Evolutionary conservation across 92 coral and sea anemone genomes (phyloP).

Genomic region (Epizoanthus stellaris): DNA sequence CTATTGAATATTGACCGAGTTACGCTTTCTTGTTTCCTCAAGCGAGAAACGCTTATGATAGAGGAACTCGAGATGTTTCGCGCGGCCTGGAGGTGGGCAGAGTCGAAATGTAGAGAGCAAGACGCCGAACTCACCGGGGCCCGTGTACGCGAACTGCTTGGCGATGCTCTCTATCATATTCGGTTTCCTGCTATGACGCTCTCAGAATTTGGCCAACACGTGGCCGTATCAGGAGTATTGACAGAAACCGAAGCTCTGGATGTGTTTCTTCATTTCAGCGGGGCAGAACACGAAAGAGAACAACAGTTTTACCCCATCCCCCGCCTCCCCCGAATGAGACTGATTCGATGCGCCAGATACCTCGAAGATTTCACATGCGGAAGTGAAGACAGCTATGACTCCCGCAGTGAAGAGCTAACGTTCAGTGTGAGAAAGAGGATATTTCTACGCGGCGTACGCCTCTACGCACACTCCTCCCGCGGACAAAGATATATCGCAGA

Average conservation of each 20-base stretch:
- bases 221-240: conserved; percentile 60
- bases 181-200: conserved; percentile 74
- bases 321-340: conserved; percentile 40
- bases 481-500: conserved; percentile 18
- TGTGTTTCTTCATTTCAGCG: conserved; percentile 45
- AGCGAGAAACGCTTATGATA: conserved; percentile 65
- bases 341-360: conserved; percentile 38
- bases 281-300: conserved; percentile 27
- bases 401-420: conserved; percentile 10
- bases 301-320: conserved; percentile 23
- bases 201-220: conserved; percentile 56
- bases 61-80: conserved; percentile 66
- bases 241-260: conserved; percentile 58
- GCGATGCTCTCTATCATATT: conserved; percentile 50
- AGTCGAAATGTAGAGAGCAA: conserved; percentile 56
- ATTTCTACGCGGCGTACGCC: conserved; percentile 23
- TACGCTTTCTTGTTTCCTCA: conserved; percentile 60
- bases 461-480: conserved; percentile 29
- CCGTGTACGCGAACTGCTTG: conserved; percentile 57
- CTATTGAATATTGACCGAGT: conserved; percentile 57
- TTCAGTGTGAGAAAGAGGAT: conserved; percentile 38
- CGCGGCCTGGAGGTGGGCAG: conserved; percentile 70
- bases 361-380: conserved; percentile 42
- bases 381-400: conserved; percentile 20
- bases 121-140: conserved; percentile 42